Percentiles rank a stretch among this genome's conserved stretches.
phyloP scores from a whole-genome alignment of 1,140 invertebrate species.

The Listronotus bonariensis region DNA sequence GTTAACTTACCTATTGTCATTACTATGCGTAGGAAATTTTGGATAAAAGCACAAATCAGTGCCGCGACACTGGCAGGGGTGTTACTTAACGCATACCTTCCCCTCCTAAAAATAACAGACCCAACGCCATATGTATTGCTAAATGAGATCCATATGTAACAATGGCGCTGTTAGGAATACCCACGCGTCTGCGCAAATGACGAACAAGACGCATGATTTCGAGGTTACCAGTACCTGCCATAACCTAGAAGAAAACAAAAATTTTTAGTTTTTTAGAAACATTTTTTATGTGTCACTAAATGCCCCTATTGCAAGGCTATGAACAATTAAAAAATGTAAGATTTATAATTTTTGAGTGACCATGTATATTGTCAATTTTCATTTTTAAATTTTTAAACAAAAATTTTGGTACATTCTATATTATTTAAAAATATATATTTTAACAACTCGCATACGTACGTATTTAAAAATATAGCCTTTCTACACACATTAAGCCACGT shows the following conservation, averaged over 20 bases:
- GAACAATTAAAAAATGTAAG: too few relatives aligned
- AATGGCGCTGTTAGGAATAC: constrained; percentile 63
- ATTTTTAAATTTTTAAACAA: too few relatives aligned
- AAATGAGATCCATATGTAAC: constrained; percentile 92
- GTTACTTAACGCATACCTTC: constrained; percentile 84
- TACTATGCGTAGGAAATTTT: constrained; percentile 94
- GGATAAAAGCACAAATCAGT: constrained; percentile 93
- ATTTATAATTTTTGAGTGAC: too few relatives aligned
- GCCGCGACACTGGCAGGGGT: constrained; percentile 84
- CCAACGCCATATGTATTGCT: constrained; percentile 92
- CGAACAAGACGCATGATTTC: constrained; percentile 84
- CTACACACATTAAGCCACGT: too few relatives aligned
- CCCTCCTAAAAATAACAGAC: constrained; percentile 92
- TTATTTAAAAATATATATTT: too few relatives aligned
- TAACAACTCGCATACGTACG: too few relatives aligned
- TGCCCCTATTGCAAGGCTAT: too few relatives aligned
- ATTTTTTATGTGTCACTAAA: too few relatives aligned
- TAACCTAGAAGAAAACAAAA: constrained; percentile 65
- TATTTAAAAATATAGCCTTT: too few relatives aligned
- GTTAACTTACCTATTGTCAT: constrained; percentile 81
- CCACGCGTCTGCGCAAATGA: constrained; percentile 75
- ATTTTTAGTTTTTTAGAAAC: too few relatives aligned
- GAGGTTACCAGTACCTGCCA: constrained; percentile 92
- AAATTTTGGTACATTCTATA: too few relatives aligned
- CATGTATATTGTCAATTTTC: too few relatives aligned